Evolutionary conservation across 2,888 invertebrate species (phyloP).

Genomic region (Venusia cambrica): DNA sequence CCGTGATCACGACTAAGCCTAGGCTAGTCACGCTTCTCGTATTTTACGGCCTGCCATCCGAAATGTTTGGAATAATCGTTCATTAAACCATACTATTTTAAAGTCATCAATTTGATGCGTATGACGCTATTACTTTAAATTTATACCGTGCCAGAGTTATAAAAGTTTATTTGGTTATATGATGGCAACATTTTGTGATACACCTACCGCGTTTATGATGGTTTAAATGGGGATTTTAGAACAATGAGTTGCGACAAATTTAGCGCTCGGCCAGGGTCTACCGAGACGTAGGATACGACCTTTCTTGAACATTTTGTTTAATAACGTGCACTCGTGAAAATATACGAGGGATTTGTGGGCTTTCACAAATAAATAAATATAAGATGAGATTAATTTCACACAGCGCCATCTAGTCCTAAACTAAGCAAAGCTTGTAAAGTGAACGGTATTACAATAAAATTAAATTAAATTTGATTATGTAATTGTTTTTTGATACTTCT

Average conservation of each 20-base stretch:
- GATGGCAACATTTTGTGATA: slow-evolving; percentile 19
- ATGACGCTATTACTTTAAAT: slow-evolving; percentile 19
- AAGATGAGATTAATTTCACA: no score
- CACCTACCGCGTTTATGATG: slow-evolving; percentile 16
- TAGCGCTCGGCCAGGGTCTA: slow-evolving; percentile 27
- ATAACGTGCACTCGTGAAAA: slow-evolving; percentile 27
- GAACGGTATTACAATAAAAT: no score
- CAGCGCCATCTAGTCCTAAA: no score
- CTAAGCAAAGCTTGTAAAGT: no score
- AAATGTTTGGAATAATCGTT: slow-evolving; percentile 11
- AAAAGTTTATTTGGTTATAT: slow-evolving; percentile 23
- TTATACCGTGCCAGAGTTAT: slow-evolving; percentile 23
- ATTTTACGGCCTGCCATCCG: slow-evolving; percentile 9
- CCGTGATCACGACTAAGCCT: no score
- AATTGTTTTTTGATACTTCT: no score
- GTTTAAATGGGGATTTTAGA: slow-evolving; percentile 31
- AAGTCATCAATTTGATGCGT: slow-evolving; percentile 12
- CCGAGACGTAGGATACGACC: slow-evolving; percentile 25
- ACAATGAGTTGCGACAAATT: slow-evolving; percentile 39
- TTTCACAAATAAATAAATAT: no score
- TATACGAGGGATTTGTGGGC: slow-evolving; percentile 21
- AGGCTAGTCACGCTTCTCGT: no score
- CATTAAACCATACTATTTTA: slow-evolving; percentile 16
- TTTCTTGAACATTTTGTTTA: slow-evolving; percentile 26
- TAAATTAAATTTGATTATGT: no score